Conservation (phyloP, 2,888 invertebrate genomes). For the Ceramica pisi region DNA sequence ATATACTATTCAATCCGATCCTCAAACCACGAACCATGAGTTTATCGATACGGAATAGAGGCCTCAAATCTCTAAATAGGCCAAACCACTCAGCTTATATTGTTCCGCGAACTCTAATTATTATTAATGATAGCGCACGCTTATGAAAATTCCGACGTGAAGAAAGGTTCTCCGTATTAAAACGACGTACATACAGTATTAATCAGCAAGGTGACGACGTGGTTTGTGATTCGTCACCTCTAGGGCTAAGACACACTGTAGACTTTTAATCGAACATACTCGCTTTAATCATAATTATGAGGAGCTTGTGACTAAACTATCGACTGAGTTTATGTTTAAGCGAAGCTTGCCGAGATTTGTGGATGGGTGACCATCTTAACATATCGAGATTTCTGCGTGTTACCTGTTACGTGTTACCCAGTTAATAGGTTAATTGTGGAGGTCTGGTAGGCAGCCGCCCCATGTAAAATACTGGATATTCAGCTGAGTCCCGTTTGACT, state of each 20-base stretch:
- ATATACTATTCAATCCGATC: conserved; percentile 25
- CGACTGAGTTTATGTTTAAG: too few relatives aligned
- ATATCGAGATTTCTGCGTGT: too few relatives aligned
- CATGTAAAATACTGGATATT: too few relatives aligned
- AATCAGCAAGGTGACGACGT: conserved; percentile 46
- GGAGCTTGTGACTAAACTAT: too few relatives aligned
- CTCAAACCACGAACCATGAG: conserved; percentile 12
- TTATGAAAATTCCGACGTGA: conserved; percentile 73
- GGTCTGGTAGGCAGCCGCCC: too few relatives aligned
- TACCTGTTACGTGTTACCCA: too few relatives aligned
- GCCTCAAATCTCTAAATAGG: conserved; percentile 78
- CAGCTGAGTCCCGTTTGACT: too few relatives aligned
- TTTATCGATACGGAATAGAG: conserved; percentile 72
- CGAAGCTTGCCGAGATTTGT: too few relatives aligned
- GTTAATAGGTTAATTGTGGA: too few relatives aligned
- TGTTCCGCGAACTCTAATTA: conserved; percentile 83
- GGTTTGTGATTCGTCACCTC: conserved; percentile 38
- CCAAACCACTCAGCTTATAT: conserved; percentile 84
- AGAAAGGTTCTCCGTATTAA: conserved; percentile 60
- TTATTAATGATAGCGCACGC: conserved; percentile 85
- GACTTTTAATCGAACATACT: background rate
- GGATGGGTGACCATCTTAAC: too few relatives aligned
- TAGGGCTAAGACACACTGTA: background rate
- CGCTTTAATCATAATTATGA: background rate
- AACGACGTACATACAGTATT: conserved; percentile 46